Evolutionary conservation across 2,113 vertebrate species (phyloP), one percentile per base, ranked within the genome.

Genomic region (Dipodomys spectabilis): DNA sequence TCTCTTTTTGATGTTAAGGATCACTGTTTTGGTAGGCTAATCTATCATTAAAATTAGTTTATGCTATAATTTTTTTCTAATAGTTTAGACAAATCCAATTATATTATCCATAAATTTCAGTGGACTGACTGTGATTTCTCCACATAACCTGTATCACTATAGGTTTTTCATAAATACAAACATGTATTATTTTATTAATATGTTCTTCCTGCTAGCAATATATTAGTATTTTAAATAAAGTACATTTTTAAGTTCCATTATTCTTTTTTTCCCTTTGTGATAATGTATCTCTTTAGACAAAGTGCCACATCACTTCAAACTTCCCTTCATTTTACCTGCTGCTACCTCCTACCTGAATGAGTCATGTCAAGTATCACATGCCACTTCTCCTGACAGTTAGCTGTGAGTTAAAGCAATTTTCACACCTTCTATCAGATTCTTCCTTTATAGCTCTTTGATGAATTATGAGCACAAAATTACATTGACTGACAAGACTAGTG

Each of bases 271-370:
- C 49, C 67, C 35, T 71, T 90, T n/a, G 18, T 94, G 85, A 88
- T 86, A 35, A 30, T 44, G 28, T 68, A 82, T 85, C 12, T 95
- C 27, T 85, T 96, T 93, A 94, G 93, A 90, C 69, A 67, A 90
- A 82, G 39, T 95, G 90, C 67, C 49, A 65, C n/a, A 90, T 94
- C 72, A 78, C 60, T 94, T 96, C 60, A 90, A 32, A 93, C 39
- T 94, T 77, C 84, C 84, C 32, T 95, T 96, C 82, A 93, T 93
- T 91, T 93, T 90, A 95, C 79, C 79, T 81, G 44, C 73, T 94
- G 49, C 78, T 10, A 9, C 88, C 88, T 90, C 94, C 94, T 82
- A 94, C 95, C 53, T 90, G 86, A 96, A 75, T 96, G 95, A 96
- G 69, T 95, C 96, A 96, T 65, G n/a, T 85, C 67, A 94, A 90